Evolutionary conservation across 2,113 vertebrate genomes (phyloP), one percentile per base, ranked within the genome.

Genomic region (Chaetorhynchus papuensis): DNA sequence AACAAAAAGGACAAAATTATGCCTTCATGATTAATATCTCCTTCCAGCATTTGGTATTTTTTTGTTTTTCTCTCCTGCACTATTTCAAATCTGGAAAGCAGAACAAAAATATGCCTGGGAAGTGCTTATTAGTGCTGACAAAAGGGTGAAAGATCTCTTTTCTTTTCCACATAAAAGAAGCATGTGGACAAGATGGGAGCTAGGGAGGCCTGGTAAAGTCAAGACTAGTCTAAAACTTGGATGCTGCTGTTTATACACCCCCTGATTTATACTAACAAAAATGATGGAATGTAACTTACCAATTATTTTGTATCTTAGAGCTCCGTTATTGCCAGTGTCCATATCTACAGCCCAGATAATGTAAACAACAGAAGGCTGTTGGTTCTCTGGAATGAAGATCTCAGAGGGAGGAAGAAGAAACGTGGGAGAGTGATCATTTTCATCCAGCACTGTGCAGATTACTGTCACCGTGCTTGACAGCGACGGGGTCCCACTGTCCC

Each of bases 301-400:
- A 74, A 97, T 84, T 95, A 99, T 98, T 80, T 97, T 97, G 94
- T 99, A 99, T 65, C 88, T 96, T 57, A 99, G 80, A 13, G 96
- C 98, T 94, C 99, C 98, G 1, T 99, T 99, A 71, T 90, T 95
- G 35, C 97, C 98, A 28, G 96, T 87, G 94, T 99, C 99, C 85
- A 96, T 96, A 96, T 99, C 99, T 9, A 96, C 97, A 83, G 99
- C 98, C 93, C 69, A 87, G 26, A 96, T 66, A 16, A 98, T 92
- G 53, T 98, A 98, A 85, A 99, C 13, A 8, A 98, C 56, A 68
- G 97, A 98, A 27, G 98, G 98, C 20, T 98, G 96, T 49, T 98
- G 98, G 97, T 99, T 99, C 95, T 99, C 99, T 54, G 98, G 98
- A 88, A 99, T 89, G 83, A 83, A 91, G 63, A 99, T 97, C 91